These are phyloP conservation scores for Chloroclystis v-ata DNA, from an alignment of 2,888 invertebrate species.

Conservation along the genomic window DNA sequence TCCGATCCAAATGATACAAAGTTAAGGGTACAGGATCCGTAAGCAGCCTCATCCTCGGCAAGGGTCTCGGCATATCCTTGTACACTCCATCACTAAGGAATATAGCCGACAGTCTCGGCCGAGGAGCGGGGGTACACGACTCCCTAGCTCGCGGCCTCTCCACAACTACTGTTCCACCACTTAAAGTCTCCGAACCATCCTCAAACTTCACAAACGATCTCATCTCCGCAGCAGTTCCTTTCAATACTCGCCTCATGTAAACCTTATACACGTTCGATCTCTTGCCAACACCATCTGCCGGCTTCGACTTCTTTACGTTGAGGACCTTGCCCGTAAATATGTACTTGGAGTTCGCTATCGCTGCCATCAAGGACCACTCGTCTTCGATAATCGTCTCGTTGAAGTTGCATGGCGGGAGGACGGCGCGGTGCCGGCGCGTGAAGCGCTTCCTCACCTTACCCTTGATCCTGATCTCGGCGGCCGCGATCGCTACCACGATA, in stretches of 20 bases:
- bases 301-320: constrained; percentile 62
- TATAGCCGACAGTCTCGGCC: constrained; percentile 69
- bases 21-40: constrained; percentile 76
- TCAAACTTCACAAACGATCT: constrained; percentile 59
- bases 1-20: constrained; percentile 71
- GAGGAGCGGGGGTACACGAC: constrained; percentile 63
- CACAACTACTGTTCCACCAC: constrained; percentile 61
- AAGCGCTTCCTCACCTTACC: constrained; percentile 72
- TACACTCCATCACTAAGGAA: constrained; percentile 62
- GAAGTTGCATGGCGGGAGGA: constrained; percentile 68
- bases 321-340: constrained; percentile 75
- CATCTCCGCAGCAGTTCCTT: constrained; percentile 64
- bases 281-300: constrained; percentile 46
- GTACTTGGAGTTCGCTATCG: constrained; percentile 70
- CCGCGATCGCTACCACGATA: constrained; percentile 64
- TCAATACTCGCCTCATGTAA: constrained; percentile 66
- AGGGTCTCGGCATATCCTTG: constrained; percentile 44
- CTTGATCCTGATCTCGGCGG: constrained; percentile 66
- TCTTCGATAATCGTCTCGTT: constrained; percentile 73
- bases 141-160: constrained; percentile 57
- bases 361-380: constrained; percentile 72
- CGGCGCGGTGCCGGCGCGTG: constrained; percentile 62
- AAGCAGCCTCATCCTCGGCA: constrained; percentile 54
- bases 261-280: constrained; percentile 68
- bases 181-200: constrained; percentile 48